These are phyloP conservation scores for Trypoxylus dichotomus DNA, from an alignment of 1,140 invertebrate genomes.

Conservation along the genomic window DNA sequence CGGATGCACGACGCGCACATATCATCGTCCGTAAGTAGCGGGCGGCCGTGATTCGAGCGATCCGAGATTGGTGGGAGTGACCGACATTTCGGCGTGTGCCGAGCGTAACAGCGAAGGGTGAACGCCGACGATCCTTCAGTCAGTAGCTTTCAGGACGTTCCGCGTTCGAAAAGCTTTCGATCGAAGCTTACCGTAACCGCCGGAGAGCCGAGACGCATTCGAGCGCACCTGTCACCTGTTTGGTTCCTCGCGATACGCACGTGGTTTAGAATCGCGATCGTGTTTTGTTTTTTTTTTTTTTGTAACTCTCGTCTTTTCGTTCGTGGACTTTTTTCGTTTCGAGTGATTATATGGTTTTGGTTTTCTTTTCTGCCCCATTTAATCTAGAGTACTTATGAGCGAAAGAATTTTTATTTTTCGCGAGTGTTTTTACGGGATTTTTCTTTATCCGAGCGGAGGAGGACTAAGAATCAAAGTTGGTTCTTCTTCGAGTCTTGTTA, in stretches of 20 bases:
- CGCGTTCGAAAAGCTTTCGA: background rate
- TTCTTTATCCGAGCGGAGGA: background rate
- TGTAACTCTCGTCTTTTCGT: too few species aligned
- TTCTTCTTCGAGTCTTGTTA: background rate
- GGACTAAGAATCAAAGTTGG: background rate
- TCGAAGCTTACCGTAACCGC: background rate
- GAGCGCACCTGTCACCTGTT: background rate
- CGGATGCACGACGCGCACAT: background rate
- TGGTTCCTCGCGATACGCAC: background rate
- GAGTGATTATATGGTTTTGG: background rate
- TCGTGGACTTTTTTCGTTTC: background rate
- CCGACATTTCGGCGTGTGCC: background rate
- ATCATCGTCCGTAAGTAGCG: background rate
- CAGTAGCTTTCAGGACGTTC: slow-evolving; percentile 2
- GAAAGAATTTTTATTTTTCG: background rate
- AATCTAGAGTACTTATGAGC: background rate
- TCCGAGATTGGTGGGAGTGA: background rate
- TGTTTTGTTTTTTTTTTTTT: background rate
- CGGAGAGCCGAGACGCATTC: background rate
- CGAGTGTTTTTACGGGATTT: background rate
- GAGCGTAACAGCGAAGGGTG: background rate
- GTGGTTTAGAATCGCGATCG: background rate
- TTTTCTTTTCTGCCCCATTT: background rate
- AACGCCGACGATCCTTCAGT: background rate
- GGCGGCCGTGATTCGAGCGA: background rate